Evolutionary conservation across 2,888 invertebrate species (phyloP), one percentile per base, ranked within the genome.

Genomic region (Nephrotoma appendiculata): DNA sequence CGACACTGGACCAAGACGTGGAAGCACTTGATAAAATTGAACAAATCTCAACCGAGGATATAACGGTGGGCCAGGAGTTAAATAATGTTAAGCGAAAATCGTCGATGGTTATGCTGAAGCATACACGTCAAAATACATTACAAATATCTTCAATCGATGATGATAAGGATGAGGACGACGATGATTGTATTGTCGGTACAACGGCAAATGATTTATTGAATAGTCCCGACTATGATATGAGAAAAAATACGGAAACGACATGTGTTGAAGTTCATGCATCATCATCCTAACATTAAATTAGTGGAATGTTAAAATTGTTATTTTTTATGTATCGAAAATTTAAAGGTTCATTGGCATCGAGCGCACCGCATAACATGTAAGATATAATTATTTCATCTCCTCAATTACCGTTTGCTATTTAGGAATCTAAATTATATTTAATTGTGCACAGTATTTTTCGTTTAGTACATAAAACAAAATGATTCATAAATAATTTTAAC

Each of bases 211-310:
- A 86, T 44, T 57, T 52, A 19, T 11, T 86, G 57, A 57, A 41
- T 57, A 57, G 42, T 41, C 42, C 86, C n/a, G 52, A 86, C 19
- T 57, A 15, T 57, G 86, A 86, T 86, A n/a, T 57, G 48, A 31
- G 31, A 42, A 31, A 41, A 41, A 86, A 44, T 45, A 52, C 86
- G 9, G 86, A 86, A 86, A 86, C 57, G 19, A 86, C 86, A 52
- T 52, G 52, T 41, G 86, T 86, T 41, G 52, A 86, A 57, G 86
- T 86, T 6, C 86, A 86, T 86, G 86, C 86, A 41, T 86, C 86
- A 44, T 86, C 86, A 4, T 86, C 45, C 48, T 86, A 45, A 52
- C 41, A 44, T 83, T 86, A 43, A 84, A 41, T 83, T 12, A 48
- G 12, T 31, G 31, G 31, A 31, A 31, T 31, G 2, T 31, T 31